Percentiles rank a stretch among this genome's conserved stretches.
Evolutionary conservation across 2,797 vertebrate genomes (phyloP).

Genomic region (Etheostoma nigrum): DNA sequence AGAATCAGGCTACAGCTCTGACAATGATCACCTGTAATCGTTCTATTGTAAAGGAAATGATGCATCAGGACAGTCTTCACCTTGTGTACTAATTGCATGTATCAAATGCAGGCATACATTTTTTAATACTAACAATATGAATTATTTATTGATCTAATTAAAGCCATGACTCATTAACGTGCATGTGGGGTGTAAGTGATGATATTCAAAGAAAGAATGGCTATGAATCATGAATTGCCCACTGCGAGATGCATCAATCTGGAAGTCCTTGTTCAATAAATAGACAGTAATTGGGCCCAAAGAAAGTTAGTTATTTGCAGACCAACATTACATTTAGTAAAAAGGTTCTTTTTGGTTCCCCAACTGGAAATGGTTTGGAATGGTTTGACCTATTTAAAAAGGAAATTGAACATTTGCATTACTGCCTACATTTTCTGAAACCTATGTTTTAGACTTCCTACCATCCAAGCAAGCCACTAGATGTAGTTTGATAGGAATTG

Average conservation of each 20-base stretch:
- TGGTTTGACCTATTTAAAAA: slow-evolving; percentile 31
- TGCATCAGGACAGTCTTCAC: slow-evolving; percentile 3
- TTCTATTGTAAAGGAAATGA: slow-evolving; percentile 28
- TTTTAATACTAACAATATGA: slow-evolving; percentile 62
- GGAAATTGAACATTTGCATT: slow-evolving; percentile 18
- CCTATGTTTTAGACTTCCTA: neutral
- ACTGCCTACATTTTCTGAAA: slow-evolving; percentile 3
- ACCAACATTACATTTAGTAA: slow-evolving; percentile 44
- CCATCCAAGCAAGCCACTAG: neutral
- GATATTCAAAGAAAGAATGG: slow-evolving; percentile 65
- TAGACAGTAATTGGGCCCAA: slow-evolving; percentile 77
- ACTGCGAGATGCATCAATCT: slow-evolving; percentile 69
- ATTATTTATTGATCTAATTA: slow-evolving; percentile 77
- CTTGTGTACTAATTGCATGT: slow-evolving; percentile 30
- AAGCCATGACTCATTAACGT: slow-evolving; percentile 66
- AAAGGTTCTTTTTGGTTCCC: slow-evolving; percentile 14
- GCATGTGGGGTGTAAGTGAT: slow-evolving; percentile 44
- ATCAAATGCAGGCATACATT: slow-evolving; percentile 43
- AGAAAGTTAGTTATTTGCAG: slow-evolving; percentile 71
- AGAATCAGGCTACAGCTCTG: slow-evolving; percentile 10
- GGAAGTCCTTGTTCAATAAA: slow-evolving; percentile 70
- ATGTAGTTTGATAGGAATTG: slow-evolving; percentile 8
- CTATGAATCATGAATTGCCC: slow-evolving; percentile 68
- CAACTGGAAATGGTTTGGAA: slow-evolving; percentile 24
- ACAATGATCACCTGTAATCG: slow-evolving; percentile 38